These are phyloP conservation scores for Aphelenchoides besseyi DNA, from an alignment of 1,140 invertebrate genomes.

Conservation along the genomic window DNA sequence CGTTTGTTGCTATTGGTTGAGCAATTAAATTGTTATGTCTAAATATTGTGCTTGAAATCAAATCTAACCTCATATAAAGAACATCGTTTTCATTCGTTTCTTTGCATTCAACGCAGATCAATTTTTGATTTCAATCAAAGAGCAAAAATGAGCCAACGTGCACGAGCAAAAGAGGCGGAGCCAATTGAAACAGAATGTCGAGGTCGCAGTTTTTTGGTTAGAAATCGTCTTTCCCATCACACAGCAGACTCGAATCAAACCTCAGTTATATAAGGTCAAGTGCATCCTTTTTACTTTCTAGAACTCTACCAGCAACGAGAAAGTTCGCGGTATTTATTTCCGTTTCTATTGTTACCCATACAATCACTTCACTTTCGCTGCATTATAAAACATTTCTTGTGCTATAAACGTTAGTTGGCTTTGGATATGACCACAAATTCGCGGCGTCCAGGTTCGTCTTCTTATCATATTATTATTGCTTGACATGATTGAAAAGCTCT, in stretches of 20 bases:
- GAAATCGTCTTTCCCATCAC: neutral
- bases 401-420: neutral
- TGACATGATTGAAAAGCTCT: too few relatives aligned
- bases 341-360: neutral
- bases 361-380: too few relatives aligned
- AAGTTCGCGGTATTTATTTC: neutral
- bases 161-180: slow-evolving; percentile 2
- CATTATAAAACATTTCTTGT: too few relatives aligned
- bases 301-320: neutral
- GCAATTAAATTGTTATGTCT: too few relatives aligned
- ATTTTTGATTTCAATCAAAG: too few relatives aligned
- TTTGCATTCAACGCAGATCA: too few relatives aligned
- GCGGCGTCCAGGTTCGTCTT: neutral
- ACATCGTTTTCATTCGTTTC: too few relatives aligned
- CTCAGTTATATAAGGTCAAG: neutral
- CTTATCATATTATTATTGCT: too few relatives aligned
- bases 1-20: neutral
- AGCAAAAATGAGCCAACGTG: neutral
- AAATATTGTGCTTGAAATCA: neutral
- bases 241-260: neutral
- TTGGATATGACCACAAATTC: neutral
- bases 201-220: neutral
- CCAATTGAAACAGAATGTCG: neutral
- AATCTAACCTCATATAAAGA: neutral
- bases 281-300: neutral